Evolutionary conservation across 2,797 vertebrate genomes (phyloP).

Genomic region (Rhinophrynus dorsalis): DNA sequence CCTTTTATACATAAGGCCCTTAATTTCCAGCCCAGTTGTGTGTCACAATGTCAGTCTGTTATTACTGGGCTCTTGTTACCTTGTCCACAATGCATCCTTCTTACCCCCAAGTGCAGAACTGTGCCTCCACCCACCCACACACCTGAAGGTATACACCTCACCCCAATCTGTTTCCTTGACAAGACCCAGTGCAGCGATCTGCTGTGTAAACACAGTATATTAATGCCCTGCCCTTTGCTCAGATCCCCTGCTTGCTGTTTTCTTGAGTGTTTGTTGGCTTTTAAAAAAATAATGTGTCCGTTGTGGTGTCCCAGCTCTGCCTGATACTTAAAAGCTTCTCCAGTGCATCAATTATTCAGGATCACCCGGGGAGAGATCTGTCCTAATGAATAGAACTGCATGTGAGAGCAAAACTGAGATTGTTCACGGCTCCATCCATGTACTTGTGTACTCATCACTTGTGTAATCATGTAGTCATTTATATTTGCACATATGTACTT

Average conservation of each 20-base stretch:
- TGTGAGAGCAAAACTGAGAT: conserved; percentile 38
- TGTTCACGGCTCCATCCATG: conserved; percentile 17
- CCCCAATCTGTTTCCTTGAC: conserved; percentile 59
- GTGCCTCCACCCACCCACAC: rapidly evolving
- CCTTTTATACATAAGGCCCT: no score
- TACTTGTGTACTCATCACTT: not conserved
- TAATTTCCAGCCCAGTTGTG: no score
- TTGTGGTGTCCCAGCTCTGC: conserved; percentile 52
- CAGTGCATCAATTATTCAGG: conserved; percentile 77
- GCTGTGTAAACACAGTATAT: conserved; percentile 69
- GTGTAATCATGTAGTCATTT: not conserved
- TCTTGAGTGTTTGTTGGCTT: conserved; percentile 64
- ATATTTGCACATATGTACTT: not conserved
- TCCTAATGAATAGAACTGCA: conserved; percentile 73
- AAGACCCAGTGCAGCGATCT: conserved; percentile 56
- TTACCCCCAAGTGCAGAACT: no score
- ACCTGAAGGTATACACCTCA: conserved; percentile 16
- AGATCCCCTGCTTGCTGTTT: conserved; percentile 56
- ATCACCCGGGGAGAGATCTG: conserved; percentile 71
- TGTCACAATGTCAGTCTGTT: no score
- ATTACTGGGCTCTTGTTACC: no score
- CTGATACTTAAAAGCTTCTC: conserved; percentile 71
- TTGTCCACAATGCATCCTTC: no score
- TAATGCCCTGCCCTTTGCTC: conserved; percentile 71
- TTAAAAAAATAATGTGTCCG: conserved; percentile 65